A percentile compares a stretch with the other conserved stretches of the same genome.
Conservation (phyloP, 1,140 invertebrate species). For the Trachymyrmex cornetzi region DNA sequence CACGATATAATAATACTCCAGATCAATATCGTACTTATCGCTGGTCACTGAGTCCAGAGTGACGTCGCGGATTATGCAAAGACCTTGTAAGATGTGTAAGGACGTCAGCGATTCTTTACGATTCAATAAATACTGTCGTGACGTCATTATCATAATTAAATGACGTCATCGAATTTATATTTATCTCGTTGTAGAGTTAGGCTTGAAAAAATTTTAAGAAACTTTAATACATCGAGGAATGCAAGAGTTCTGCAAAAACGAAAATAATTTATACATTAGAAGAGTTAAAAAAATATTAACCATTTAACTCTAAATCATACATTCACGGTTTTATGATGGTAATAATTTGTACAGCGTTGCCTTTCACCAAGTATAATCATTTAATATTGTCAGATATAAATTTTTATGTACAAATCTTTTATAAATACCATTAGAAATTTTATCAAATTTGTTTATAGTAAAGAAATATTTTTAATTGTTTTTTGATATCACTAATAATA, state of each 20-base stretch:
- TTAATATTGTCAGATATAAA: constrained; percentile 4
- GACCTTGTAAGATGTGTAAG: neutral
- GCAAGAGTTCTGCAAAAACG: neutral
- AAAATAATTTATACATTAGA: neutral
- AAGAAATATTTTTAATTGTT: neutral
- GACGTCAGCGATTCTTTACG: constrained; percentile 31
- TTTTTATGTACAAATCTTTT: neutral
- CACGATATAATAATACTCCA: constrained; percentile 35
- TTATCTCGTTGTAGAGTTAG: neutral
- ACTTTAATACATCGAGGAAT: neutral
- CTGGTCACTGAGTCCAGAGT: neutral
- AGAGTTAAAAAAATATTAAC: neutral
- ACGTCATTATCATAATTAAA: constrained; percentile 13
- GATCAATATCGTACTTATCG: constrained; percentile 31
- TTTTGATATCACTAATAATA: neutral
- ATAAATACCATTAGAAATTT: neutral
- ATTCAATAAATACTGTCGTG: neutral
- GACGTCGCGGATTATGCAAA: constrained; percentile 31
- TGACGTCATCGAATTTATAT: constrained; percentile 16
- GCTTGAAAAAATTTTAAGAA: neutral
- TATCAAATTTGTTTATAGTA: neutral
- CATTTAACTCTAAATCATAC: neutral
- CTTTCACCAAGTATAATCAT: neutral
- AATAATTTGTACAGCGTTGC: neutral
- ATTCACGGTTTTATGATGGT: neutral